Base-by-base conservation (phyloP, 1,140 invertebrate genomes). In the Musca vetustissima region DNA sequence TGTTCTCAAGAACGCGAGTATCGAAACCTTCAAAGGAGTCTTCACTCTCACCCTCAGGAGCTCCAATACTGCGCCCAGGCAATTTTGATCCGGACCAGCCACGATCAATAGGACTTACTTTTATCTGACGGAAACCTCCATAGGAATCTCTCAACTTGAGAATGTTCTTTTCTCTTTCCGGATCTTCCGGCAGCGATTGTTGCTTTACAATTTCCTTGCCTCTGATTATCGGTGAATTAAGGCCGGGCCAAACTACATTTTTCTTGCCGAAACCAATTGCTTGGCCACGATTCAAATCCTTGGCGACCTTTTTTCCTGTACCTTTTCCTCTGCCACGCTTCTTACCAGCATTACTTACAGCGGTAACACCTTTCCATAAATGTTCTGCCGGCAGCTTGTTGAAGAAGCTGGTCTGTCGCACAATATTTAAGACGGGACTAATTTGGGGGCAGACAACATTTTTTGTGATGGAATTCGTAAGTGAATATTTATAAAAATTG, bases 341-440 rank as follows among this genome's bases (percentile, higher is more conserved):
- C 75, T 87, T 91, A 70, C 98, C 97, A 73, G 96, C 93, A 89
- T 97, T 98, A 88, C 96, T 98, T 1, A 99, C 96, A 75, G 91
- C 92, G 4, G 91, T 94, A 1, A 97, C 92, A 49, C 95, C 93
- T 82, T 96, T 96, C 97, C 98, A 99, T 74, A 99, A 83, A 57
- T 91, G 84, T 19, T 92, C 88, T 19, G 92, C 94, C 67, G 91
- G 85, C 57, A 91, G 36, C 36, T 43, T 43, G 13, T 43, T 43
- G 36, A 43, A 43, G 36, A 43, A 43, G 36, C 36, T 43, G 36
- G 36, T 43, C 1, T 43, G 36, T 43, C 36, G 4, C 36, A 43
- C 36, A 43, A 43, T 43, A 43, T 43, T 43, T 11, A 43, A 43
- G 4, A 43, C 13, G 4, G 36, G 36, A 11, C 36, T 43, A 43